These are phyloP conservation scores for Troides oblongomaculatus DNA, from an alignment of 2,888 invertebrate genomes.

Conservation along the genomic window DNA sequence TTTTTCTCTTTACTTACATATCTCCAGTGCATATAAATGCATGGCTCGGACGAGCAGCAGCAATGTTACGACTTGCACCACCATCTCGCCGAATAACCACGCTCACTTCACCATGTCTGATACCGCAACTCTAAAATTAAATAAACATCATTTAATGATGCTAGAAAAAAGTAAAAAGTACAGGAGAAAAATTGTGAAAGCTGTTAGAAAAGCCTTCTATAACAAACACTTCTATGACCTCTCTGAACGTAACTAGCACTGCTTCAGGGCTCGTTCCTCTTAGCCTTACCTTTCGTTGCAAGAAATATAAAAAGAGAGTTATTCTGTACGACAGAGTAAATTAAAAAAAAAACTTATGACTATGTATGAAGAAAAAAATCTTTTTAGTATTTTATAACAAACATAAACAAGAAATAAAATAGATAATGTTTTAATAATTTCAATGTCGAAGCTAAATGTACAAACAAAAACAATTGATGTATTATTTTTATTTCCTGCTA, in stretches of 20 bases:
- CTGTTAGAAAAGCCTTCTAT: neutral
- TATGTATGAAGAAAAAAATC: neutral
- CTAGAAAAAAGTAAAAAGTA: neutral
- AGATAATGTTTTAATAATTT: too few relatives aligned
- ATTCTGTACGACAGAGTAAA: neutral
- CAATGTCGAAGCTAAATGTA: too few relatives aligned
- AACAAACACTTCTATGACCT: slow-evolving; percentile 6
- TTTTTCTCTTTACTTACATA: slow-evolving; percentile 60
- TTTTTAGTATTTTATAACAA: neutral
- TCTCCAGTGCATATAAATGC: slow-evolving; percentile 58
- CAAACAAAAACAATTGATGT: too few relatives aligned
- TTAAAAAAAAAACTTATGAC: neutral
- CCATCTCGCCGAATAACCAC: slow-evolving; percentile 58
- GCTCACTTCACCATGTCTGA: slow-evolving; percentile 67
- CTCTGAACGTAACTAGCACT: neutral
- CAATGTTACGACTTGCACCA: slow-evolving; percentile 56
- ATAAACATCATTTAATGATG: slow-evolving; percentile 4
- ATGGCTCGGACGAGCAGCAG: slow-evolving; percentile 54
- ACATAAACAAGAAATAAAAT: too few relatives aligned
- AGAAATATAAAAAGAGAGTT: neutral
- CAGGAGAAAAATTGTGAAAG: neutral
- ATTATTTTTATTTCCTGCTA: too few relatives aligned
- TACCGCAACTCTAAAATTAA: slow-evolving; percentile 51
- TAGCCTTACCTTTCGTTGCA: slow-evolving; percentile 4
- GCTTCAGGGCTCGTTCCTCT: slow-evolving; percentile 10